Base-by-base conservation (phyloP, 2,888 invertebrate genomes). In the Ptychoptera albimana region DNA sequence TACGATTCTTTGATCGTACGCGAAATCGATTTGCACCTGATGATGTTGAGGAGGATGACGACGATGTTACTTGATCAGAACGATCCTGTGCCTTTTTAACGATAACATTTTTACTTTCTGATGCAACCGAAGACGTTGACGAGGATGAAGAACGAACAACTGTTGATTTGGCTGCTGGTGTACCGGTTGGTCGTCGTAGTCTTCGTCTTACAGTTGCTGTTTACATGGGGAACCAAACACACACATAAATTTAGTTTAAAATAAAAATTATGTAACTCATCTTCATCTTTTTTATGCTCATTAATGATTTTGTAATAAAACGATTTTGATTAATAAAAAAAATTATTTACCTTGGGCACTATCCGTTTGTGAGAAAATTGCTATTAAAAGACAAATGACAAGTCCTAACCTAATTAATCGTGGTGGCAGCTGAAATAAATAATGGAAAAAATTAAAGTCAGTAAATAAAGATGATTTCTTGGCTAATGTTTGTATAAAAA, bases 21-120 rank as follows among this genome's bases (percentile, higher is more conserved):
- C 79, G 67, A 60, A 82, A 71, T 64, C 82, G 73, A 62, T 75
- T 69, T n/a, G 77, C 75, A 32, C 52, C 50, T 8, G 60, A 76
- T 71, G 45, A 75, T 66, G 47, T 74, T 68, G 47, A 75, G 69
- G 60, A 14, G 5, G 55, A 54, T 47, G 42, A 49, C 39, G 53
- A 52, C 23, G 49, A 51, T 40, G 32, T 43, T 42, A 48, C 45
- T 47, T 58, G 43, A 45, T 49, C 49, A 4, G 43, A 41, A 38
- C 47, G 44, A 42, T 49, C 46, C 44, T 44, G 45, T 10, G 46
- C 63, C 51, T 60, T 60, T 13, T 58, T 56, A n/a, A 56, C 51
- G 38, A 53, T 52, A 49, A 58, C 63, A 34, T 73, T 67, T 6
- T 71, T 68, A 23, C 23, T 23, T 23, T 23, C 23, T 23, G 23